Evolutionary conservation across 2,888 invertebrate genomes (phyloP), one percentile per base, ranked within the genome.

Genomic region (Catocala nupta): DNA sequence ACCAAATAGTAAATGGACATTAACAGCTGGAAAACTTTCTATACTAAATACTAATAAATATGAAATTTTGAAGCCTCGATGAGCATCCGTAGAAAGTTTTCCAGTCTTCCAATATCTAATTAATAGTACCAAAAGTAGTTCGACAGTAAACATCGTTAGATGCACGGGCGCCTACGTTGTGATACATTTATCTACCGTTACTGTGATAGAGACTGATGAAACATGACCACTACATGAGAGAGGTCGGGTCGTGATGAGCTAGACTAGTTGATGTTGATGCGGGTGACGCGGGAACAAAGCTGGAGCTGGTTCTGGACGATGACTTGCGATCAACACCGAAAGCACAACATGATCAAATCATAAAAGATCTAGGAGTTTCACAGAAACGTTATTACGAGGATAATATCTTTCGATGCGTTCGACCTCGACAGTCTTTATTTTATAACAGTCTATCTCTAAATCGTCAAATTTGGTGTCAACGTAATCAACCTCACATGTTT

Each of bases 111-210:
- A 68, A 76, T 54, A 76, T 67, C 64, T 73, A 71, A 64, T 63
- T 63, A 76, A 81, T 81, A 85, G 80, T 78, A 84, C 81, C 83
- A 83, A 81, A 82, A 84, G 82, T 82, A 85, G 81, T 83, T 84
- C 76, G 81, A 84, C 80, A 83, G 83, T 83, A 81, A 83, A 86
- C 82, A 82, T 82, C 81, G 71, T 79, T 71, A 77, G 83, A 89
- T 90, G 91, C 87, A 90, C 91, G 93, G 93, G 94, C 94, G 93
- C 92, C 89, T 93, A 93, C 83, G 84, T 93, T 94, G 94, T 94
- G 94, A 94, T 94, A 94, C 94, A 93, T 89, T 93, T 93, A 94
- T 93, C 94, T 93, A 93, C 86, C 90, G 90, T 82, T 82, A 87
- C 84, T 86, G 90, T 90, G 92, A 89, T 82, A 88, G 81, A 90